Evolutionary conservation across 1,140 invertebrate genomes (phyloP).

Genomic region (Saccostrea echinata): DNA sequence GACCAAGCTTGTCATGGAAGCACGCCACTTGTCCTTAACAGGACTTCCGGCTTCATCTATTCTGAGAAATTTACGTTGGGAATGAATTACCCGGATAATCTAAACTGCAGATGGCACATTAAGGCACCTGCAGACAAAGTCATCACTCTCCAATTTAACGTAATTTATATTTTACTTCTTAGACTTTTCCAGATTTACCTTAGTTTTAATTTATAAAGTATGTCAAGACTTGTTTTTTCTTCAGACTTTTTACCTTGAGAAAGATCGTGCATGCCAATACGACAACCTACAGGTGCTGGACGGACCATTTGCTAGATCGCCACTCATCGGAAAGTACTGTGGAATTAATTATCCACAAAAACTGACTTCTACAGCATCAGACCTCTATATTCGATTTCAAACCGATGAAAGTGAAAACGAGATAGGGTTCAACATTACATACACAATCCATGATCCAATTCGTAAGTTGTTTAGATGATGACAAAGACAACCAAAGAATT

Average conservation of each 20-base stretch:
- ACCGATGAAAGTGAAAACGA: slow-evolving; percentile 59
- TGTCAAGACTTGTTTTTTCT: neutral
- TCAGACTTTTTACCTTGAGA: slow-evolving; percentile 48
- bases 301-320: slow-evolving; percentile 27
- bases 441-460: slow-evolving; percentile 50
- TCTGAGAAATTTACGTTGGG: slow-evolving; percentile 31
- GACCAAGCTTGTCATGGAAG: slow-evolving; percentile 43
- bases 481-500: too few relatives aligned
- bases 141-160: slow-evolving; percentile 10
- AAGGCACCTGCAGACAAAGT: slow-evolving; percentile 45
- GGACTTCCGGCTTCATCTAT: slow-evolving; percentile 38
- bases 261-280: slow-evolving; percentile 45
- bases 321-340: slow-evolving; percentile 55
- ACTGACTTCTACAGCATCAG: slow-evolving; percentile 51
- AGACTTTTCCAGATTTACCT: neutral
- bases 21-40: slow-evolving; percentile 24
- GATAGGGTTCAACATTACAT: slow-evolving; percentile 62
- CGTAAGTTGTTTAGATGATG: slow-evolving; percentile 41
- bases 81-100: slow-evolving; percentile 42
- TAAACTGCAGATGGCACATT: slow-evolving; percentile 45
- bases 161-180: neutral
- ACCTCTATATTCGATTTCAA: slow-evolving; percentile 56
- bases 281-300: slow-evolving; percentile 64
- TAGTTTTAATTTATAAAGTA: neutral
- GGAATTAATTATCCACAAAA: slow-evolving; percentile 56